Conservation (phyloP, 2,797 vertebrate genomes). For the Acanthurus tractus region DNA sequence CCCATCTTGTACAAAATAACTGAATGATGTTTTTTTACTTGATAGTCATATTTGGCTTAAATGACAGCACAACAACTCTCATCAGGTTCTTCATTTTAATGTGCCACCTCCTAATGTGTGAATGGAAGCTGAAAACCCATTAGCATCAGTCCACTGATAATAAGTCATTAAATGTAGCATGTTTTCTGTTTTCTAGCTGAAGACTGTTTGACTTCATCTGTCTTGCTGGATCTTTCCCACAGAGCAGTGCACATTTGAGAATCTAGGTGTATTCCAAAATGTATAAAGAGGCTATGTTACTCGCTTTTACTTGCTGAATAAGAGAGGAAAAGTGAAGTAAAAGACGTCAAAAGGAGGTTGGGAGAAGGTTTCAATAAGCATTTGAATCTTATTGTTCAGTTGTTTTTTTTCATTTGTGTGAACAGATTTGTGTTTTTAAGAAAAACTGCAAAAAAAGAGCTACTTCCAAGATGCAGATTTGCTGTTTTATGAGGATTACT, state of each 20-base stretch:
- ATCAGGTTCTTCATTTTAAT: slow-evolving; percentile 2
- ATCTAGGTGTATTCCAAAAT: too few species aligned
- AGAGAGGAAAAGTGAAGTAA: background rate
- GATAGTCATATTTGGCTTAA: background rate
- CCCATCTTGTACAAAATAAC: background rate
- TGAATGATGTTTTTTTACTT: background rate
- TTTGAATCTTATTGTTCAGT: background rate
- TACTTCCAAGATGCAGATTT: background rate
- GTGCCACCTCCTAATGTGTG: slow-evolving; percentile 8
- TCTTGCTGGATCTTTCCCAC: background rate
- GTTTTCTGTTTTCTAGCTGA: background rate
- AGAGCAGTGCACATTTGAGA: too few species aligned
- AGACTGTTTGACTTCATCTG: background rate
- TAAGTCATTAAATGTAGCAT: background rate
- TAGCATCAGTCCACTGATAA: background rate
- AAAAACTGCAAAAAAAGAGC: background rate
- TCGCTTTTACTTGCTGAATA: background rate
- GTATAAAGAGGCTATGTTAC: too few species aligned
- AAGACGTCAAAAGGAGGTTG: background rate
- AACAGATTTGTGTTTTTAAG: background rate
- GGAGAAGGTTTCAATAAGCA: background rate
- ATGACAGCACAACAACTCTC: background rate
- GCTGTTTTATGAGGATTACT: background rate
- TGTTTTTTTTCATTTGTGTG: background rate
- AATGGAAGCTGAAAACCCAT: background rate